phyloP scores from a whole-genome alignment of 2,888 invertebrate genomes.

The Odontothrips loti region DNA sequence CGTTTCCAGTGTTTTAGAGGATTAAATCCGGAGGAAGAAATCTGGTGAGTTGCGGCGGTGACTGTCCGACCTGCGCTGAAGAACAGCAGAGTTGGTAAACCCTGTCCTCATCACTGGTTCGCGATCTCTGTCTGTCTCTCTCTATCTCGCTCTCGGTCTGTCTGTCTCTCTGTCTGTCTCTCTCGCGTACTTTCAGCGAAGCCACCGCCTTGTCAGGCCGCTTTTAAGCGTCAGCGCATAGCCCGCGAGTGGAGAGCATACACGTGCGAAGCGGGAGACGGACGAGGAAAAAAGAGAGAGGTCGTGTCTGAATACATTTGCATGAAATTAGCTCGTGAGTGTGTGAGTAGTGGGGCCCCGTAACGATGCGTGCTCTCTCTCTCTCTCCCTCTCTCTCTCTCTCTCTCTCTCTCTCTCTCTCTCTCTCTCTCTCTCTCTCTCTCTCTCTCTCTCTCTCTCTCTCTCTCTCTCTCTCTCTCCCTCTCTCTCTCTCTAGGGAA shows the following conservation, averaged over 20 bases:
- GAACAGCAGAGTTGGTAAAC: too few species aligned
- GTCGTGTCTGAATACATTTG: constrained; percentile 1
- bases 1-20: too few species aligned
- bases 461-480: neutral
- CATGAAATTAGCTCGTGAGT: neutral
- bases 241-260: too few species aligned
- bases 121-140: neutral
- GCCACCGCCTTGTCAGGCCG: too few species aligned
- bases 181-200: neutral
- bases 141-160: neutral
- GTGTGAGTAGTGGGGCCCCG: neutral
- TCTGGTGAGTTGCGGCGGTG: too few species aligned
- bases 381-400: neutral
- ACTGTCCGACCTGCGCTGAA: too few species aligned
- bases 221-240: neutral
- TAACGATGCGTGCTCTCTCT: neutral
- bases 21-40: too few species aligned
- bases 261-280: neutral
- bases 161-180: neutral
- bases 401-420: neutral
- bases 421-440: neutral
- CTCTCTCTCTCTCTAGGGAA: too few species aligned
- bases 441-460: neutral
- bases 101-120: too few species aligned
- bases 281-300: too few species aligned